Evolutionary conservation across 2,113 vertebrate species (phyloP), one percentile per base, ranked within the genome.

Genomic region (Sporophila hypoxantha): DNA sequence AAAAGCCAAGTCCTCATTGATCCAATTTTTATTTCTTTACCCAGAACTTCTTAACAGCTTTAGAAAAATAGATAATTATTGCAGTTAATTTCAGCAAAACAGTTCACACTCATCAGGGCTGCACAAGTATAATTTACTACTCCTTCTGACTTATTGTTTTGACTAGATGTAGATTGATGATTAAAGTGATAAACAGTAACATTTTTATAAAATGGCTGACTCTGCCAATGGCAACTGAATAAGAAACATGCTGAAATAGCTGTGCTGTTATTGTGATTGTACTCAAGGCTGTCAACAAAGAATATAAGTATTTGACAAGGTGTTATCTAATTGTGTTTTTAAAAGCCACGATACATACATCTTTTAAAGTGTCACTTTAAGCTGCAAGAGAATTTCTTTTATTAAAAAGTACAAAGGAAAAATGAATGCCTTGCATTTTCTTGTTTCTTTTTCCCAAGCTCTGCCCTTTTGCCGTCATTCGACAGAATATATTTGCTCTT

Each of bases 261-360:
- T 94, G 91, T 84, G 95, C 96, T 82, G 91, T 95, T 95, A 97
- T 94, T 97, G 97, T 97, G 96, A 95, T 95, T 95, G 93, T 87
- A 94, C 95, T 94, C 97, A 57, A 89, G 95, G 96, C 97, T 98
- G 98, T 98, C 98, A 98, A 96, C 97, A 95, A 95, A 96, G 96
- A 96, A 97, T 97, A 93, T 96, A 96, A 96, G 95, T 91, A 95
- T 96, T 97, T 98, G 98, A 98, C 98, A 98, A 98, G 98, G 98
- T 98, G 98, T 98, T 98, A 98, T 98, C 98, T 98, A 97, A 98
- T 98, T 98, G 97, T 98, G 97, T 97, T 98, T 98, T 98, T 97
- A 97, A 98, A 98, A 97, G 97, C 96, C 96, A 96, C 94, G 95
- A 98, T 97, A 97, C 97, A 92, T 96, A 97, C 97, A 97, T 97